A percentile compares a stretch with the other conserved stretches of the same genome.
phyloP scores from a whole-genome alignment of 2,113 vertebrate genomes.

The Atractosteus spatula region DNA sequence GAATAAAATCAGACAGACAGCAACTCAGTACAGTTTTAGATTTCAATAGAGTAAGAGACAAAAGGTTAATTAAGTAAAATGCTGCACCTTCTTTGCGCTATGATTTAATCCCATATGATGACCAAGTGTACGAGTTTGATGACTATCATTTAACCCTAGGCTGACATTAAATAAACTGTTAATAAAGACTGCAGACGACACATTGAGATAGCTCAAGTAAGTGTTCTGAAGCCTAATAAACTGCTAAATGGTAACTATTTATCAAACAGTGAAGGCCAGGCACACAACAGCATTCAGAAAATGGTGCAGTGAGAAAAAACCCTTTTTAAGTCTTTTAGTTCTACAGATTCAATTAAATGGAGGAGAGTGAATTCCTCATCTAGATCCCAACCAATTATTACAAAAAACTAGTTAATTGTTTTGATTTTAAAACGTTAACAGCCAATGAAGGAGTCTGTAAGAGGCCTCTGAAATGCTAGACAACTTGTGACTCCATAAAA shows the following conservation, averaged over 20 bases:
- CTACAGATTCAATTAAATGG: no score
- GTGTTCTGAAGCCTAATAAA: constrained; percentile 14
- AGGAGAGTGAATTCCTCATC: no score
- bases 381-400: no score
- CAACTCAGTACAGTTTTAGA: constrained; percentile 21
- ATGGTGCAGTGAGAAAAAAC: neutral
- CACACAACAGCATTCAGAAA: neutral
- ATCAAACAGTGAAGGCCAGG: neutral
- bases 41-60: constrained; percentile 38
- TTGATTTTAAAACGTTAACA: no score
- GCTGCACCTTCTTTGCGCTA: constrained; percentile 18
- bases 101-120: constrained; percentile 27
- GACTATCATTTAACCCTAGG: constrained; percentile 33
- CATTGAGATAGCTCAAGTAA: neutral
- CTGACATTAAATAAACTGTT: constrained; percentile 24
- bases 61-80: constrained; percentile 43
- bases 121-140: constrained; percentile 22
- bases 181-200: constrained; percentile 21
- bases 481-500: no score
- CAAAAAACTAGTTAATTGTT: no score
- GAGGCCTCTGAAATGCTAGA: no score
- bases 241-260: constrained; percentile 5
- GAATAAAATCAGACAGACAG: neutral
- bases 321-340: no score
- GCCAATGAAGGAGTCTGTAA: no score